A percentile compares a stretch with the other conserved stretches of the same genome.
phyloP scores from a whole-genome alignment of 2,888 invertebrate species.

The Drosophila ustulata region DNA sequence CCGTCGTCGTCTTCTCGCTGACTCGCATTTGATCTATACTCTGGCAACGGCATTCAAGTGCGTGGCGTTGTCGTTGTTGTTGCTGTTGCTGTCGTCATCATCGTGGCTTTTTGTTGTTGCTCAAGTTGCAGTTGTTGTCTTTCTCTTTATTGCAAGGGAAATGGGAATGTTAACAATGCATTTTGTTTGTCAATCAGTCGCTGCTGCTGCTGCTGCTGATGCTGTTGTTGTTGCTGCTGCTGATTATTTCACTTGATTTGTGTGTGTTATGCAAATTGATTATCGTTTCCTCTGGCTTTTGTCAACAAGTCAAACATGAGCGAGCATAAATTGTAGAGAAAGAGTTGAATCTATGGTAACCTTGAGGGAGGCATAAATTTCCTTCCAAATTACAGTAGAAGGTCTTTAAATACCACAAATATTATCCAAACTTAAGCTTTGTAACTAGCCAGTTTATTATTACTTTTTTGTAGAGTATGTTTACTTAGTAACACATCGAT shows the following conservation, averaged over 20 bases:
- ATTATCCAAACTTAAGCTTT: too few relatives aligned
- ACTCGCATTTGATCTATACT: conserved; percentile 33
- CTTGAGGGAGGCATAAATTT: not conserved
- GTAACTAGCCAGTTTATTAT: too few relatives aligned
- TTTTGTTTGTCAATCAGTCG: conserved; percentile 74
- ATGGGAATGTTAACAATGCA: conserved; percentile 69
- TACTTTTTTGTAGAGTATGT: too few relatives aligned
- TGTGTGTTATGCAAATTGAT: conserved; percentile 77
- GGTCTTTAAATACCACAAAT: too few relatives aligned
- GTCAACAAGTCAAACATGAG: conserved; percentile 11
- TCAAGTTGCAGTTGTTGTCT: conserved; percentile 31
- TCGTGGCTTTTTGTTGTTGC: conserved; percentile 9
- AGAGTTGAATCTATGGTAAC: conserved; percentile 2
- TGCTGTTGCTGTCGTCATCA: conserved; percentile 10
- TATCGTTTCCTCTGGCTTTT: conserved; percentile 51
- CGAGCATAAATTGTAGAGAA: conserved; percentile 1
- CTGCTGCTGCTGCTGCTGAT: conserved; percentile 28
- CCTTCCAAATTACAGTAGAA: not conserved
- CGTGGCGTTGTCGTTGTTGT: conserved; percentile 32
- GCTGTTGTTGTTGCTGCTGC: conserved; percentile 18
- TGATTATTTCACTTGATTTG: conserved; percentile 51
- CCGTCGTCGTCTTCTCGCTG: conserved; percentile 1
- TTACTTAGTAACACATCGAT: not conserved
- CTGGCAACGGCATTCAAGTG: conserved; percentile 54
- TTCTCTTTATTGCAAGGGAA: conserved; percentile 33